Evolutionary conservation across 2,888 invertebrate genomes (phyloP).

Genomic region (Stramonita haemastoma): DNA sequence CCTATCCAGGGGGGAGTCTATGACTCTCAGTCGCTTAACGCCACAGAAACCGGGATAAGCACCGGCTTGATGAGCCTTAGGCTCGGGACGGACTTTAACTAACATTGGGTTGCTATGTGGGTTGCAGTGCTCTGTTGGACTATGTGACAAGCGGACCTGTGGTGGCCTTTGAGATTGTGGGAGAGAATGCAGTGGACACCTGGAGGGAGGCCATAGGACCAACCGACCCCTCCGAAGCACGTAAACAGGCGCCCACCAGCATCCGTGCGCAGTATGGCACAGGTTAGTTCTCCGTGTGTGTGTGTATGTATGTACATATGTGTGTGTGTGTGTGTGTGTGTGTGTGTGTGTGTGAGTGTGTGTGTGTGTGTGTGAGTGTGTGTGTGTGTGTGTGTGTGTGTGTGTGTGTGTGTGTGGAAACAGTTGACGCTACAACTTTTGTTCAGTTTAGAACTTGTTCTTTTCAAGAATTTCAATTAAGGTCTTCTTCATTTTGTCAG

Average conservation of each 20-base stretch:
- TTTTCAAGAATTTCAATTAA: background rate
- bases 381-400: background rate
- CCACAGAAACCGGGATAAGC: too few relatives aligned
- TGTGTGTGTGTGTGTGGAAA: background rate
- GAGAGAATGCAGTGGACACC: slow-evolving; percentile 83
- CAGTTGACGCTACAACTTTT: background rate
- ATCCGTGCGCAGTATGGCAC: slow-evolving; percentile 74
- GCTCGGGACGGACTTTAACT: too few relatives aligned
- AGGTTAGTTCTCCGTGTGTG: slow-evolving; percentile 55
- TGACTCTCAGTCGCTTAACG: too few relatives aligned
- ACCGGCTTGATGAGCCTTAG: too few relatives aligned
- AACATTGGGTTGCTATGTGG: too few relatives aligned
- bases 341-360: background rate
- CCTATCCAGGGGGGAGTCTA: too few relatives aligned
- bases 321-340: background rate
- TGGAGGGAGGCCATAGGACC: slow-evolving; percentile 83
- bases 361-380: background rate
- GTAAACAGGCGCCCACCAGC: slow-evolving; percentile 66
- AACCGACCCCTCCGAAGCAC: slow-evolving; percentile 71
- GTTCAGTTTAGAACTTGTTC: background rate
- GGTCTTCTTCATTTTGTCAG: too few relatives aligned
- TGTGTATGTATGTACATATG: background rate
- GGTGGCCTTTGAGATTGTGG: slow-evolving; percentile 86
- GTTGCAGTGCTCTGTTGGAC: slow-evolving; percentile 81
- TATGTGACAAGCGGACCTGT: slow-evolving; percentile 85